phyloP scores from a whole-genome alignment of 2,888 invertebrate species.

The Panorpa germanica region DNA sequence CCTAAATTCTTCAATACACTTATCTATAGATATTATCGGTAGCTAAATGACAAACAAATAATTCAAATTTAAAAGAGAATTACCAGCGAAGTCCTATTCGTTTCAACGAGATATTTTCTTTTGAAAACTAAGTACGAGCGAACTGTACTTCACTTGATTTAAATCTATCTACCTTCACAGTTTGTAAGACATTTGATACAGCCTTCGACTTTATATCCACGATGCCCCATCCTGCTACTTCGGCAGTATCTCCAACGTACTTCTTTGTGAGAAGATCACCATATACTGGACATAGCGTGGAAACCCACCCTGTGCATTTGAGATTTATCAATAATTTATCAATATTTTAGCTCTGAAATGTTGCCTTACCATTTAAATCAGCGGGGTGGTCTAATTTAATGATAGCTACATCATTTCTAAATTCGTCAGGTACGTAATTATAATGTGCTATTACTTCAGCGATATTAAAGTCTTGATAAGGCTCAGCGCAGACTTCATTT shows the following conservation, averaged over 20 bases:
- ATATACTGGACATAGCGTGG: slow-evolving; percentile 35
- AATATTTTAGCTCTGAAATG: slow-evolving; percentile 1
- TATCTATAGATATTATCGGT: slow-evolving; percentile 7
- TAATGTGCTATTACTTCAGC: slow-evolving; percentile 14
- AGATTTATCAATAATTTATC: slow-evolving; percentile 1
- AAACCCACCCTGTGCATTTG: slow-evolving; percentile 27
- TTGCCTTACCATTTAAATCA: slow-evolving; percentile 15
- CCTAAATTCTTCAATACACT: slow-evolving; percentile 16
- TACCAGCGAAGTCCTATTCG: background rate
- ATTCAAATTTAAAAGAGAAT: background rate
- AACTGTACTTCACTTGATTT: no score
- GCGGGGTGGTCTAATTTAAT: slow-evolving; percentile 16
- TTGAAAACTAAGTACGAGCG: no score
- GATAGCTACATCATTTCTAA: slow-evolving; percentile 18
- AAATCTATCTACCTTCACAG: slow-evolving; percentile 18
- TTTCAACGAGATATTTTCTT: no score
- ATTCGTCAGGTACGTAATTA: slow-evolving; percentile 14
- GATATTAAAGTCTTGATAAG: slow-evolving; percentile 16
- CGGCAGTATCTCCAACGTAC: slow-evolving; percentile 23
- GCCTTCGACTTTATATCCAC: slow-evolving; percentile 28
- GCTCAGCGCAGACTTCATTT: slow-evolving; percentile 17
- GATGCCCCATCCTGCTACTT: slow-evolving; percentile 35
- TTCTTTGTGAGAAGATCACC: slow-evolving; percentile 21
- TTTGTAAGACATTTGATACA: slow-evolving; percentile 24
- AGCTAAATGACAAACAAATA: background rate